These are phyloP conservation scores for Nycticebus coucang DNA, from an alignment of 2,113 vertebrate genomes.

Conservation along the genomic window DNA sequence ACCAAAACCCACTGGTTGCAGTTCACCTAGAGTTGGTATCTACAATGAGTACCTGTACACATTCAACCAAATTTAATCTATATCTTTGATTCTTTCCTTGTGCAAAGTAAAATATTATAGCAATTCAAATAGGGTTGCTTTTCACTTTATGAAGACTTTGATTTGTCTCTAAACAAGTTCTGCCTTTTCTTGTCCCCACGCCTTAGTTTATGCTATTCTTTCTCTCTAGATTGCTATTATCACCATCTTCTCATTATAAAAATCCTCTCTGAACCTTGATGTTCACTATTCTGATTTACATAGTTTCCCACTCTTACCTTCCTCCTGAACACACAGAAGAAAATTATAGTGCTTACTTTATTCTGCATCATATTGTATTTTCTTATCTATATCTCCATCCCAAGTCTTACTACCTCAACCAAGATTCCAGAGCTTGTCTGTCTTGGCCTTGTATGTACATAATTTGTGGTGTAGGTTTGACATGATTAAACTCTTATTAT, in stretches of 20 bases:
- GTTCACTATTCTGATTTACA: neutral
- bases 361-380: neutral
- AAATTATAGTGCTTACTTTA: constrained; percentile 29
- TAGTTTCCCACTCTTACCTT: neutral
- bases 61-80: neutral
- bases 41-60: neutral
- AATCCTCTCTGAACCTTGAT: neutral
- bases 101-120: neutral
- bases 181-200: neutral
- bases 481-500: constrained; percentile 24
- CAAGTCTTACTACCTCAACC: neutral
- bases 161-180: neutral
- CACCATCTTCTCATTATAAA: neutral
- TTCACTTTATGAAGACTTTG: neutral
- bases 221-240: neutral
- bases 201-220: neutral
- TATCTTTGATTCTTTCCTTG: constrained; percentile 15
- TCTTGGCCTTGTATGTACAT: neutral
- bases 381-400: neutral
- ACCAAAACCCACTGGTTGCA: neutral
- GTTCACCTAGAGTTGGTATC: neutral
- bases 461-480: neutral
- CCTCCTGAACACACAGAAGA: neutral
- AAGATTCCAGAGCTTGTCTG: neutral
- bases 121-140: neutral